Evolutionary conservation across 1,140 invertebrate genomes (phyloP).

Genomic region (Diorhabda carinulata): DNA sequence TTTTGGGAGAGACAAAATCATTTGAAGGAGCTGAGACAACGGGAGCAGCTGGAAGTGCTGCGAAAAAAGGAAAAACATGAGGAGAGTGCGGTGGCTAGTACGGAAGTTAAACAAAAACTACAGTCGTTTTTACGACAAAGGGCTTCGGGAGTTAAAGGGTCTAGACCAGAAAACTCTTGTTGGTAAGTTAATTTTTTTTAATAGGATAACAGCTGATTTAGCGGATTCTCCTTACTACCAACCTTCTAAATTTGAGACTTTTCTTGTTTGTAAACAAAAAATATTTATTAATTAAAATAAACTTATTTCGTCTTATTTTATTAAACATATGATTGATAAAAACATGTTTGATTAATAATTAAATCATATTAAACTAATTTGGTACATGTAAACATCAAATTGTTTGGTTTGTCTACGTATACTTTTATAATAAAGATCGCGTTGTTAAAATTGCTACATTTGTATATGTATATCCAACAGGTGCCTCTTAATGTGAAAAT

Average conservation of each 20-base stretch:
- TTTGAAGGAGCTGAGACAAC: conserved; percentile 67
- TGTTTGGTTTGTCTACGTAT: too few relatives aligned
- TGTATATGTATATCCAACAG: too few relatives aligned
- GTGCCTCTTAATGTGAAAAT: too few relatives aligned
- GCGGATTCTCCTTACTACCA: conserved; percentile 6
- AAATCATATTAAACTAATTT: too few relatives aligned
- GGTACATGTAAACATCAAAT: too few relatives aligned
- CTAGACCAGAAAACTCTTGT: conserved; percentile 50
- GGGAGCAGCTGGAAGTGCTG: conserved; percentile 74
- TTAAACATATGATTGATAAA: too few relatives aligned
- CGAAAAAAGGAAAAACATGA: conserved; percentile 91
- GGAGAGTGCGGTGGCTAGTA: conserved; percentile 90
- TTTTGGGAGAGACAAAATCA: conserved; percentile 59
- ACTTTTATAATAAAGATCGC: too few relatives aligned
- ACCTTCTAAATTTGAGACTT: conserved; percentile 8
- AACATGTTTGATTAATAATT: too few relatives aligned
- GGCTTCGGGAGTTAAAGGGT: conserved; percentile 50
- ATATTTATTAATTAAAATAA: not conserved
- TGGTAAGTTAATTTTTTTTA: conserved; percentile 38
- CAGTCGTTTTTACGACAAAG: conserved; percentile 55
- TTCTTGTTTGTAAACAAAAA: conserved; percentile 34
- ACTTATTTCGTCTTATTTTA: too few relatives aligned
- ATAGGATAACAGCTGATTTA: conserved; percentile 30
- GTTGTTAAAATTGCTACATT: too few relatives aligned
- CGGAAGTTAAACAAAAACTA: conserved; percentile 92